These are phyloP conservation scores for Bruchidius siliquastri DNA, from an alignment of 2,888 invertebrate genomes.

Conservation along the genomic window DNA sequence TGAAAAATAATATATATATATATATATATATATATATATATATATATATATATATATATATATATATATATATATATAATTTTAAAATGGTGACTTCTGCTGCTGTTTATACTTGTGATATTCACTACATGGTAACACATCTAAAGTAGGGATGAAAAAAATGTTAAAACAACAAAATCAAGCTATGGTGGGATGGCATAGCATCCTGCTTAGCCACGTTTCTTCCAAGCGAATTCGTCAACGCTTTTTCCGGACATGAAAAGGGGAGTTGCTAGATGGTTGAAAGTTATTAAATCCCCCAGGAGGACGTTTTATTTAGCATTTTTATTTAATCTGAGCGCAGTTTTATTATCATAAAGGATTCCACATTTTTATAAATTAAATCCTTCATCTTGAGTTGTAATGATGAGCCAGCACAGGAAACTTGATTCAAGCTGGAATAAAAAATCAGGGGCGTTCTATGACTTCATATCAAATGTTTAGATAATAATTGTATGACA, in stretches of 20 bases:
- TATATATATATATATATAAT: no score
- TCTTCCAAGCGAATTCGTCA: neutral
- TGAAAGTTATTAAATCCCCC: conserved; percentile 44
- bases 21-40: no score
- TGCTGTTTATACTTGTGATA: no score
- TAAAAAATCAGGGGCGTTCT: conserved; percentile 8
- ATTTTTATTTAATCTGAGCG: conserved; percentile 48
- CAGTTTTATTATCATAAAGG: conserved; percentile 47
- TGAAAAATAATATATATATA: no score
- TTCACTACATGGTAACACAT: no score
- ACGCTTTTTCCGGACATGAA: neutral
- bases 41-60: no score
- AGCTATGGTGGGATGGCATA: no score
- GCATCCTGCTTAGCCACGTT: no score
- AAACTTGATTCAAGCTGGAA: conserved; percentile 37
- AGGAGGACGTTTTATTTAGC: conserved; percentile 46
- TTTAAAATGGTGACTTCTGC: no score
- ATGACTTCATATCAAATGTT: conserved; percentile 3
- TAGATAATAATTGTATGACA: no score
- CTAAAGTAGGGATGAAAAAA: no score
- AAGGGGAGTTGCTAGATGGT: neutral
- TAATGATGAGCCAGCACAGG: conserved; percentile 8
- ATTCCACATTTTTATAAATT: conserved; percentile 48
- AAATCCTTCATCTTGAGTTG: conserved; percentile 38
- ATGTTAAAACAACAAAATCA: no score